Conservation (phyloP, 2,888 invertebrate genomes). For the Ichneumoninae sp. region DNA sequence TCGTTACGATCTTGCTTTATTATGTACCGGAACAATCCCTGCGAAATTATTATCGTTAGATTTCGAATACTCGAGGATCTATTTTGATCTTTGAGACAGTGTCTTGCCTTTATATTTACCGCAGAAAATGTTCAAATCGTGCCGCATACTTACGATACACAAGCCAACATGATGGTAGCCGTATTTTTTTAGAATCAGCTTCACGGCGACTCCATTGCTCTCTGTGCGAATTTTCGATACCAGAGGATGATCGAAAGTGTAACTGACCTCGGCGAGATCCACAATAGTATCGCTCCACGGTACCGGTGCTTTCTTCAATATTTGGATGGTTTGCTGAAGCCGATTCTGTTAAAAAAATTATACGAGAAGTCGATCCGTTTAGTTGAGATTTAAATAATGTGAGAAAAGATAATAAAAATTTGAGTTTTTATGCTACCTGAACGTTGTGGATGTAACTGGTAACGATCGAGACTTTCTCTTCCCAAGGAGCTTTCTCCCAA, state of each 20-base stretch:
- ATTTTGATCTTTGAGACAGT: neutral
- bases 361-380: neutral
- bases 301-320: constrained; percentile 81
- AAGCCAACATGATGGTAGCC: constrained; percentile 81
- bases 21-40: constrained; percentile 79
- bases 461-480: constrained; percentile 75
- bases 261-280: constrained; percentile 77
- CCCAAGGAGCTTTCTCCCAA: constrained; percentile 82
- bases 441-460: constrained; percentile 78
- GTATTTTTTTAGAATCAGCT: constrained; percentile 84
- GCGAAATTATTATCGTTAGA: constrained; percentile 59
- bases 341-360: constrained; percentile 73
- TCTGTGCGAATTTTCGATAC: constrained; percentile 81
- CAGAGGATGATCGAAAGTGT: constrained; percentile 80
- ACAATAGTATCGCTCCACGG: constrained; percentile 82
- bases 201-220: constrained; percentile 82
- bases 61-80: neutral
- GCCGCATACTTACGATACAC: constrained; percentile 76
- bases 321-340: constrained; percentile 78
- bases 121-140: constrained; percentile 65
- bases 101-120: neutral
- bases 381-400: neutral
- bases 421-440: constrained; percentile 71
- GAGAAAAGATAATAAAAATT: neutral
- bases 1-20: constrained; percentile 78